These are phyloP conservation scores for Entomobrya multifasciata DNA, from an alignment of 2,888 invertebrate species.

Conservation along the genomic window DNA sequence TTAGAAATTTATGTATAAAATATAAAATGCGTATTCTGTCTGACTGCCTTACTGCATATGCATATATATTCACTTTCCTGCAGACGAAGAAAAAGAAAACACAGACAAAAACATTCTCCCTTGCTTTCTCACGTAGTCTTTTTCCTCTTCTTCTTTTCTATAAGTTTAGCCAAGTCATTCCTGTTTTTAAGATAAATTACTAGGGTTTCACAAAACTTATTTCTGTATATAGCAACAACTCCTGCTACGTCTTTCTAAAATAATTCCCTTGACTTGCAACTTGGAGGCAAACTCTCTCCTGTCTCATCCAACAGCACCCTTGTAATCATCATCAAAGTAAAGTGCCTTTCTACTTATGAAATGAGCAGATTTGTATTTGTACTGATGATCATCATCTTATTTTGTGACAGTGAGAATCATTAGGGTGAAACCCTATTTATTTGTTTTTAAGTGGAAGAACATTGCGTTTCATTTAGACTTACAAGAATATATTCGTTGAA, in stretches of 20 bases:
- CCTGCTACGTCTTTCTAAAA: slow-evolving; percentile 17
- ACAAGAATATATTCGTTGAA: too few species aligned
- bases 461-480: too few species aligned
- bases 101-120: not conserved
- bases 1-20: slow-evolving; percentile 60
- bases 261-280: slow-evolving; percentile 43
- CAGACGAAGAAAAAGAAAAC: not conserved
- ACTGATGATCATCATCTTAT: slow-evolving; percentile 17
- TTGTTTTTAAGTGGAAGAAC: not conserved
- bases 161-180: slow-evolving; percentile 60
- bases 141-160: not conserved
- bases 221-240: not conserved
- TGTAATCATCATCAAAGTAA: not conserved
- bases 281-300: slow-evolving; percentile 4
- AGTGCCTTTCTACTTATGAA: slow-evolving; percentile 18
- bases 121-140: slow-evolving; percentile 23
- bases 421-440: not conserved
- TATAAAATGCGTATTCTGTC: not conserved
- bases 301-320: not conserved
- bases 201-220: slow-evolving; percentile 52
- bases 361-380: slow-evolving; percentile 57
- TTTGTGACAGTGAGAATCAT: slow-evolving; percentile 33
- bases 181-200: slow-evolving; percentile 64
- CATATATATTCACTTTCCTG: not conserved
- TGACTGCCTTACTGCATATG: not conserved